Percentiles rank a stretch among this genome's conserved stretches.
Conservation (phyloP, 2,113 vertebrate species). For the Pteropus alecto region DNA sequence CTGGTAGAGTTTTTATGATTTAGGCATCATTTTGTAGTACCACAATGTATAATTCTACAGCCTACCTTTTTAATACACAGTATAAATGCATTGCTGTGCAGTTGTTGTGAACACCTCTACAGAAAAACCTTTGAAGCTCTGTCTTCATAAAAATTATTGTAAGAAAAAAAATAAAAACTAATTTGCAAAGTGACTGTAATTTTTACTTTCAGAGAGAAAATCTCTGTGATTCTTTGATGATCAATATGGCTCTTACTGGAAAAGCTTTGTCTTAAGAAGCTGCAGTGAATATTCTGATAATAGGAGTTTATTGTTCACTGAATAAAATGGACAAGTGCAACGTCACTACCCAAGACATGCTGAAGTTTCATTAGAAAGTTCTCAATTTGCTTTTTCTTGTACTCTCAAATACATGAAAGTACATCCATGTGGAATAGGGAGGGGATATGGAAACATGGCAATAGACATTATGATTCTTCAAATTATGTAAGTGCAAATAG, state of each 20-base stretch:
- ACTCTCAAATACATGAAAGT: constrained; percentile 68
- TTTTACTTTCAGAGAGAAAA: constrained; percentile 67
- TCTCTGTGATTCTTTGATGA: constrained; percentile 68
- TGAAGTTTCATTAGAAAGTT: constrained; percentile 80
- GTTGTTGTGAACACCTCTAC: constrained; percentile 57
- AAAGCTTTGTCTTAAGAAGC: constrained; percentile 86
- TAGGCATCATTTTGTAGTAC: constrained; percentile 37
- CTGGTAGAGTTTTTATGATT: constrained; percentile 48
- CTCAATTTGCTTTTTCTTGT: constrained; percentile 70
- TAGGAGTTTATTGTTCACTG: constrained; percentile 81
- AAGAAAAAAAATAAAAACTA: constrained; percentile 67
- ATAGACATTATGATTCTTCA: constrained; percentile 70
- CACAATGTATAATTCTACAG: constrained; percentile 25
- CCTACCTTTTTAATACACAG: constrained; percentile 37
- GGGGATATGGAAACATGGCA: constrained; percentile 57
- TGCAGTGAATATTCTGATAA: constrained; percentile 78
- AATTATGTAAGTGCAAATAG: constrained; percentile 77
- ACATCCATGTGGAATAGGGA: constrained; percentile 64
- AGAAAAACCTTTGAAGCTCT: constrained; percentile 56
- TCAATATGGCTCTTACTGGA: constrained; percentile 76
- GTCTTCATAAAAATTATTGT: constrained; percentile 9
- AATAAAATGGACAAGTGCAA: constrained; percentile 80
- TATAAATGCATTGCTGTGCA: not conserved
- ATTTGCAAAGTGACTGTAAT: constrained; percentile 74
- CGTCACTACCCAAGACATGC: constrained; percentile 75